phyloP scores from a whole-genome alignment of 2,888 invertebrate genomes.

The Oscheius myriophilus region DNA sequence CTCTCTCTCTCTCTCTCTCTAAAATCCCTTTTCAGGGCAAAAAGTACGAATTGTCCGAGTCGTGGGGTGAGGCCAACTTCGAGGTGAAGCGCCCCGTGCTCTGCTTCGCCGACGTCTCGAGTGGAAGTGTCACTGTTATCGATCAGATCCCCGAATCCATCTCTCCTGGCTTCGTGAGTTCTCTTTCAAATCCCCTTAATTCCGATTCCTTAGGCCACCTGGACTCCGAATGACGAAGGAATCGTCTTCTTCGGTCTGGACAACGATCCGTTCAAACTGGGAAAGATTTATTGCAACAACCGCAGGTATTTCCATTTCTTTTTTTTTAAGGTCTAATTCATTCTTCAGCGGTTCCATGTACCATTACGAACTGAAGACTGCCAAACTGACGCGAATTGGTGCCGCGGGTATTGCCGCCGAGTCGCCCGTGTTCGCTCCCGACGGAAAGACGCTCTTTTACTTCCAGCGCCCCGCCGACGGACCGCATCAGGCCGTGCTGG shows the following conservation, averaged over 20 bases:
- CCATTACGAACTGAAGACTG: slow-evolving; percentile 58
- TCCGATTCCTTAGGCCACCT: slow-evolving; percentile 44
- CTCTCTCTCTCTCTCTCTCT: neutral
- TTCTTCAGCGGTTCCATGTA: slow-evolving; percentile 57
- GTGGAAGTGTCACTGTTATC: slow-evolving; percentile 52
- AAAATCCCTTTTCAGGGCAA: slow-evolving; percentile 55
- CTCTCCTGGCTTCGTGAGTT: slow-evolving; percentile 55
- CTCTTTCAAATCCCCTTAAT: neutral
- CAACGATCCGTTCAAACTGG: slow-evolving; percentile 57
- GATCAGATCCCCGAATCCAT: slow-evolving; percentile 55
- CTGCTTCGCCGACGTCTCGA: slow-evolving; percentile 60
- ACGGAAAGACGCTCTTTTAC: slow-evolving; percentile 52
- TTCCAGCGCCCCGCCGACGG: slow-evolving; percentile 58
- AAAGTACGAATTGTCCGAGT: slow-evolving; percentile 60
- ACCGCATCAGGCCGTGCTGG: slow-evolving; percentile 59
- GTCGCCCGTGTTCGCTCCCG: slow-evolving; percentile 53
- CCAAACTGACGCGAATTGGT: slow-evolving; percentile 43
- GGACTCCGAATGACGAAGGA: slow-evolving; percentile 66
- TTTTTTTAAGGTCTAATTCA: neutral
- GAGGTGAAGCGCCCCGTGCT: slow-evolving; percentile 64
- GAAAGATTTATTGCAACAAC: slow-evolving; percentile 65
- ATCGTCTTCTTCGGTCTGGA: slow-evolving; percentile 67
- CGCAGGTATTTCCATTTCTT: slow-evolving; percentile 33
- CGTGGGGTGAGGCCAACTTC: slow-evolving; percentile 65
- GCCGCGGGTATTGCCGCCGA: slow-evolving; percentile 41